Conservation (phyloP, 1,140 invertebrate genomes). For the Drosophila neocordata region DNA sequence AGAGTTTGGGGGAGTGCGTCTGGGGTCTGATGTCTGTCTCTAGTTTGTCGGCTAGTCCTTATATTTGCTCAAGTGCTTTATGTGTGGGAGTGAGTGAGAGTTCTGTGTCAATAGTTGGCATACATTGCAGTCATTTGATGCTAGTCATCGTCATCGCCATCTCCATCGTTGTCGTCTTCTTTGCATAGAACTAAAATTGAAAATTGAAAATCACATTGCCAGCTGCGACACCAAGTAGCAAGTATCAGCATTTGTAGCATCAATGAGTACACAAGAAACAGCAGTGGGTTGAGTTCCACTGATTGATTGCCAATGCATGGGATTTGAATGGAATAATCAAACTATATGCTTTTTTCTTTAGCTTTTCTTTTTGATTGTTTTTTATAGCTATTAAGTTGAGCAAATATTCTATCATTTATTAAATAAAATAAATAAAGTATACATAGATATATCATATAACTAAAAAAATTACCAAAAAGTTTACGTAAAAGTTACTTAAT, state of each 20-base stretch:
- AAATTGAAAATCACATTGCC: constrained; percentile 72
- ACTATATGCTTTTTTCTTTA: constrained; percentile 41
- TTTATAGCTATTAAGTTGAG: constrained; percentile 52
- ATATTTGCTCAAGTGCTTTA: constrained; percentile 73
- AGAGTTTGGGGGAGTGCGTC: constrained; percentile 30
- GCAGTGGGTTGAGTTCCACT: constrained; percentile 11
- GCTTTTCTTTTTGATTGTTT: constrained; percentile 24
- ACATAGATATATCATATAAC: constrained; percentile 32
- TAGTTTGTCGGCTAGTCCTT: constrained; percentile 31
- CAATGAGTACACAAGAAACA: neutral
- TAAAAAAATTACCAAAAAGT: constrained; percentile 31
- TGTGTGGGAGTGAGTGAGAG: constrained; percentile 30
- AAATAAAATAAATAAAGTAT: constrained; percentile 10
- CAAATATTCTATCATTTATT: constrained; percentile 50
- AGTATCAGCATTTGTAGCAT: neutral
- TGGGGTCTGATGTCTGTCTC: constrained; percentile 40
- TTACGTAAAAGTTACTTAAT: constrained; percentile 32
- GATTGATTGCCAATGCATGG: constrained; percentile 68
- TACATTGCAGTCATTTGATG: constrained; percentile 51
- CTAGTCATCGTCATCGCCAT: constrained; percentile 13
- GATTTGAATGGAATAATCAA: constrained; percentile 78
- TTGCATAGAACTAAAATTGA: constrained; percentile 75
- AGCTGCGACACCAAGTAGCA: constrained; percentile 43
- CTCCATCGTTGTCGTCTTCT: constrained; percentile 49
- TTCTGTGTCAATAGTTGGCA: constrained; percentile 78